Evolutionary conservation across 2,888 invertebrate genomes (phyloP), one percentile per base, ranked within the genome.

Genomic region (Acrobeloides nanus): DNA sequence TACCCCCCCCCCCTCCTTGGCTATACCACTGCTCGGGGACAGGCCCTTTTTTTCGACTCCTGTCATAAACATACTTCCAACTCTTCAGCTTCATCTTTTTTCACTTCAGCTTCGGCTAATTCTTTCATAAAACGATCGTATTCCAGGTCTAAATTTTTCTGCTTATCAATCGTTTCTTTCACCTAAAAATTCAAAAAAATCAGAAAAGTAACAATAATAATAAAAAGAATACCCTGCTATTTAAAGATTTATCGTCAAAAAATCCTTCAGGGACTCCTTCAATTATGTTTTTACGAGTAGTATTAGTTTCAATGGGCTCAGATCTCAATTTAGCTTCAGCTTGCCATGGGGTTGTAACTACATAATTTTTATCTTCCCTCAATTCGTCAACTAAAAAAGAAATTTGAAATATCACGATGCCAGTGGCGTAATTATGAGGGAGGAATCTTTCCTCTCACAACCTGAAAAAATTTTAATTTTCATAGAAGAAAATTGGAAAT

Each of bases 61-160:
- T n/a, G n/a, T n/a, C n/a, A n/a, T n/a, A n/a, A 6, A 39, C 20
- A 17, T 27, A 52, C 52, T 45, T 25, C 38, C 10, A 27, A 37
- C 12, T 33, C 46, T 24, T 55, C 58, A 5, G 48, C 54, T 5
- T 38, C 53, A 23, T 56, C 62, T 23, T 48, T 38, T 18, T 41
- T 38, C n/a, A 53, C 55, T 27, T 63, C 56, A 23, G 56, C 45
- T 15, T 56, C 55, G 15, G 53, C 55, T 23, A 60, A 35, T 20
- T 52, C 54, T 10, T 38, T 38, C 43, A 48, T 41, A 32, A 53
- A 56, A 29, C 42, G 48, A 4, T 42, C 43, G 26, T 48, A 35
- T 31, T 51, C 53, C 3, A 29, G 26, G 32, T 41, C 50, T 15
- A 56, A 21, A 24, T 55, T 25, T 38, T 39, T 51, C 35, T 52